These are phyloP conservation scores for Enteromius treurensis DNA, from an alignment of 2,797 vertebrate genomes.

Conservation along the genomic window DNA sequence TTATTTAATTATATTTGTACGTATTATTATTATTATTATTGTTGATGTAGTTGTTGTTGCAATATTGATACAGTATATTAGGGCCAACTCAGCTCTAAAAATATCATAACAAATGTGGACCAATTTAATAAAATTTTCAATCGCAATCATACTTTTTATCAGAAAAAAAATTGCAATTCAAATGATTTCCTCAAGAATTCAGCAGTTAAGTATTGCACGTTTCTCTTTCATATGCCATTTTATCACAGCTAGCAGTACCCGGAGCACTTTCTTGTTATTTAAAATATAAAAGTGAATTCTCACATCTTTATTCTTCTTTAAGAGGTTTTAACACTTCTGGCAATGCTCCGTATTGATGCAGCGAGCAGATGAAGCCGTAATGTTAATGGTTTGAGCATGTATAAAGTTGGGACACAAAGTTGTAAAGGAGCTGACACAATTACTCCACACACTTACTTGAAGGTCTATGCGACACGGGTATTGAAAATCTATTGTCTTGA, in stretches of 20 bases:
- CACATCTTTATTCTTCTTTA: neutral
- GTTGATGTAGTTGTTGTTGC: neutral
- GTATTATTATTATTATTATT: too few species aligned
- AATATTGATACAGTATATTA: neutral
- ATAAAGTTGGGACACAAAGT: neutral
- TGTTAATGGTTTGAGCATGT: neutral
- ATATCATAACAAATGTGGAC: neutral
- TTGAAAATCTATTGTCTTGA: conserved; percentile 27
- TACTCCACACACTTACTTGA: neutral
- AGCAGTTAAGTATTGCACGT: neutral
- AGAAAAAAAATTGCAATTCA: neutral
- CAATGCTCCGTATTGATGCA: neutral
- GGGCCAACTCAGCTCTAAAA: neutral
- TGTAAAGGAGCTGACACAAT: conserved; percentile 30
- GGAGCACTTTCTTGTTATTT: neutral
- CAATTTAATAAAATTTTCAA: neutral
- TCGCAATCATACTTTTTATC: neutral
- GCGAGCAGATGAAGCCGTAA: neutral
- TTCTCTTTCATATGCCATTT: neutral
- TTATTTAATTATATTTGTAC: too few species aligned
- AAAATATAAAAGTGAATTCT: neutral
- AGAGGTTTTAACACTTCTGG: neutral
- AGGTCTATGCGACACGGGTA: neutral
- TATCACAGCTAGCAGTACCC: neutral
- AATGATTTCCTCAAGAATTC: neutral